These are phyloP conservation scores for Hypomecis punctinalis DNA, from an alignment of 2,888 invertebrate species.

Conservation along the genomic window DNA sequence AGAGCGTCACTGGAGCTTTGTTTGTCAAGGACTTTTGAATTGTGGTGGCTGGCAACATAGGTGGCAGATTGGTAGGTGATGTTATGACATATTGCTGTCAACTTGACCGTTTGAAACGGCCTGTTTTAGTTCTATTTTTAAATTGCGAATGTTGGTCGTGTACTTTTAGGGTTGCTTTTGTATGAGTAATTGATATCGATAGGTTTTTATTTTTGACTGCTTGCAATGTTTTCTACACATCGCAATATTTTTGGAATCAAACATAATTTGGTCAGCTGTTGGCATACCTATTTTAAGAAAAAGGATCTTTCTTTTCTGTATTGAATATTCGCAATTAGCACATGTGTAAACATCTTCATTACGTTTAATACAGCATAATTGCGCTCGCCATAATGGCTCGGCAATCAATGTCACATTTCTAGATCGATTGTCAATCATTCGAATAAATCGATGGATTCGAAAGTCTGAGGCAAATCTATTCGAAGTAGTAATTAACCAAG, in stretches of 20 bases:
- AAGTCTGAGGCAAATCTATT: slow-evolving; percentile 61
- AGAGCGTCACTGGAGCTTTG: slow-evolving; percentile 34
- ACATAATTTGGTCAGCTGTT: too few species aligned
- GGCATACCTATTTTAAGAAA: too few species aligned
- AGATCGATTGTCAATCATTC: slow-evolving; percentile 38
- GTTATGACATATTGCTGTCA: slow-evolving; percentile 3
- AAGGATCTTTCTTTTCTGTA: too few species aligned
- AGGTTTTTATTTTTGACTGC: too few species aligned
- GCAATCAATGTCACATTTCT: slow-evolving; percentile 32
- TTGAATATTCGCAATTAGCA: neutral
- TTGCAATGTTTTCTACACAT: too few species aligned
- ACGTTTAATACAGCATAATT: slow-evolving; percentile 2
- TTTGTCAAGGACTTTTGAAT: slow-evolving; percentile 31
- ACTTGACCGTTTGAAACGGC: neutral
- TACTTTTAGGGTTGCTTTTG: too few species aligned
- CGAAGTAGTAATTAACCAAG: slow-evolving; percentile 64
- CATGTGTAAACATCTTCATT: neutral
- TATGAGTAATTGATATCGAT: too few species aligned
- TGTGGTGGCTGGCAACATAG: slow-evolving; percentile 16
- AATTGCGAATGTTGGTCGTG: too few species aligned
- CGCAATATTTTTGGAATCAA: too few species aligned
- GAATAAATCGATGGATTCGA: slow-evolving; percentile 43
- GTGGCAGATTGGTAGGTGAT: slow-evolving; percentile 13
- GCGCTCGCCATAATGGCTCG: slow-evolving; percentile 23
- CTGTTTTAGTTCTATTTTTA: neutral